Evolutionary conservation across 2,888 invertebrate genomes (phyloP), one percentile per base, ranked within the genome.

Genomic region (Nymphalis c-album): DNA sequence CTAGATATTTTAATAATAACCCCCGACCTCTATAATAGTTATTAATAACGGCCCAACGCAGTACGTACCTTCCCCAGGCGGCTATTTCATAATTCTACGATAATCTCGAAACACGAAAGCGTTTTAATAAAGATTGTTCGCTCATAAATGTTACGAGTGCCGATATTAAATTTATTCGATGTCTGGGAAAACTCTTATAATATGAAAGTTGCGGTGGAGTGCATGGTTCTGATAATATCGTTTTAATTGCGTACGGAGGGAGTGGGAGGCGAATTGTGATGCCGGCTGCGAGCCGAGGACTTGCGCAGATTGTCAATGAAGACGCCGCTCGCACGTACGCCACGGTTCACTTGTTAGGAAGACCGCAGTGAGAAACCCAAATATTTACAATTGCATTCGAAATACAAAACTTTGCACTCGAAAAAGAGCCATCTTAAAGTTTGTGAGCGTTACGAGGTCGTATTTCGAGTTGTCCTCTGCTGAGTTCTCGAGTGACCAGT

Each of bases 331-430:
- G 75, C 86, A 87, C 85, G 85, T 85, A 81, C 83, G 73, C 79
- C 77, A 83, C 84, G 87, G 82, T 85, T 84, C 85, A 87, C 84
- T 88, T 84, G 85, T 82, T 85, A 85, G 78, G 82, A 85, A 85
- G 81, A 82, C 85, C 85, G 85, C 85, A 85, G 84, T 75, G 85
- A 79, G 85, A 82, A 86, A 85, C 80, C 81, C 83, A 85, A 87
- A 90, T 85, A 85, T 87, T 88, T 88, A 83, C 86, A 79, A 81
- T 85, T 85, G 87, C 85, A 85, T 80, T 76, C 79, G 79, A 85
- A 88, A 88, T 85, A 87, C 82, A 81, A 85, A 90, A 88, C 82
- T 85, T 86, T 81, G 76, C 80, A 83, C 82, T 85, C 77, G 79
- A 85, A 86, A 85, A 86, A 85, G 81, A 83, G 84, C 80, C 83